Evolutionary conservation across 2,888 invertebrate genomes (phyloP).

Genomic region (Punctoribates punctum): DNA sequence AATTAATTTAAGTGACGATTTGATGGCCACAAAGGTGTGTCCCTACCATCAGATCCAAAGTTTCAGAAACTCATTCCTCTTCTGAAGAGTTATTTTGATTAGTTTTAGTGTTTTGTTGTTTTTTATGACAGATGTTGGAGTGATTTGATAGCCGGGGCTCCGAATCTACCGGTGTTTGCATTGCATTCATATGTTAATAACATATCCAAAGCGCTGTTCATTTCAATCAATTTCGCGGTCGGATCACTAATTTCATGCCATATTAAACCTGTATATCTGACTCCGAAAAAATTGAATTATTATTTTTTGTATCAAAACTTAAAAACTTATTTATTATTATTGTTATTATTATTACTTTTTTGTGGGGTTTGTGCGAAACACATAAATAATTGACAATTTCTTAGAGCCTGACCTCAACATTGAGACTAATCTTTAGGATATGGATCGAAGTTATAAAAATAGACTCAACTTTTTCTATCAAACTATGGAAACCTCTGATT

Average conservation of each 20-base stretch:
- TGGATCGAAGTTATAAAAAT: too few relatives aligned
- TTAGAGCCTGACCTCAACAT: neutral
- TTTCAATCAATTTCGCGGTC: constrained; percentile 23
- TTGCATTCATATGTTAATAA: neutral
- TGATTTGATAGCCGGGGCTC: neutral
- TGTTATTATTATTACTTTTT: too few relatives aligned
- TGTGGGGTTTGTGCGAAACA: neutral
- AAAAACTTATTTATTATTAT: too few relatives aligned
- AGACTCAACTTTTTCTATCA: too few relatives aligned
- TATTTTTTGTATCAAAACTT: too few relatives aligned
- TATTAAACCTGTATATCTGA: neutral
- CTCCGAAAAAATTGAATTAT: too few relatives aligned
- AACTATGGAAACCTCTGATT: too few relatives aligned
- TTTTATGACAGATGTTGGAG: neutral
- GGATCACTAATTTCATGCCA: constrained; percentile 13
- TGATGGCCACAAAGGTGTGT: constrained; percentile 6
- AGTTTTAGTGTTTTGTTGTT: neutral
- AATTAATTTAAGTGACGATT: neutral
- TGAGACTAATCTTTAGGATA: neutral
- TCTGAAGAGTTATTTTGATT: neutral
- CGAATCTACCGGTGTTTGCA: neutral
- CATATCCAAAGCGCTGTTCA: neutral
- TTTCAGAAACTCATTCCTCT: neutral
- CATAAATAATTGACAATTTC: constrained; percentile 14
- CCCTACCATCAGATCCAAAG: neutral